Percentiles rank a stretch among this genome's conserved stretches.
These are phyloP conservation scores for Troides oblongomaculatus DNA, from an alignment of 2,888 invertebrate genomes.

Conservation along the genomic window DNA sequence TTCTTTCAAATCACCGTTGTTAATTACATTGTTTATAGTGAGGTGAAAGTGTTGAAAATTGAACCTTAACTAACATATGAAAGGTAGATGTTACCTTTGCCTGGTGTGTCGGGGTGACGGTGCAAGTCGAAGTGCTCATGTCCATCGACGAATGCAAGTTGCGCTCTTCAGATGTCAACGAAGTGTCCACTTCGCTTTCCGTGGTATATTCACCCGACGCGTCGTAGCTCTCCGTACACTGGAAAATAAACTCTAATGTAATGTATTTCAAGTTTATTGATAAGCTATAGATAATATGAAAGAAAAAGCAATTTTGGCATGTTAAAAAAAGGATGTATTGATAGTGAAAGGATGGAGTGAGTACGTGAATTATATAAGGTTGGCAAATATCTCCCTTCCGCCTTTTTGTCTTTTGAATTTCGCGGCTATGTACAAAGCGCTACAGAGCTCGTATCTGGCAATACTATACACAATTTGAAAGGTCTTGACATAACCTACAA, in stretches of 20 bases:
- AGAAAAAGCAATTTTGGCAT: neutral
- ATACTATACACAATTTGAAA: too few species aligned
- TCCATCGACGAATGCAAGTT: slow-evolving; percentile 86
- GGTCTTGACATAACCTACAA: too few species aligned
- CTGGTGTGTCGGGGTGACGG: slow-evolving; percentile 81
- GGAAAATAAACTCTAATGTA: slow-evolving; percentile 35
- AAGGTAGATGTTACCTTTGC: slow-evolving; percentile 61
- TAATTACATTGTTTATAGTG: slow-evolving; percentile 30
- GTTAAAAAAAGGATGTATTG: neutral
- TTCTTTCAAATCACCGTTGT: slow-evolving; percentile 17
- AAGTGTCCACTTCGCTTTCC: slow-evolving; percentile 85
- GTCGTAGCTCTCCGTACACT: slow-evolving; percentile 89
- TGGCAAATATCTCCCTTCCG: too few species aligned
- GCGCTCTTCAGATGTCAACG: slow-evolving; percentile 88
- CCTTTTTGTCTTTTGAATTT: too few species aligned
- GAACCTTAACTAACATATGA: slow-evolving; percentile 8
- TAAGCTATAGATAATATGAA: neutral
- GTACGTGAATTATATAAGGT: too few species aligned
- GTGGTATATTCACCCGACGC: slow-evolving; percentile 94
- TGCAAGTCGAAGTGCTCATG: slow-evolving; percentile 77
- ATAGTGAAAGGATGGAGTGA: too few species aligned
- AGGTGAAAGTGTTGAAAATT: slow-evolving; percentile 24
- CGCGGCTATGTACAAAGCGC: too few species aligned
- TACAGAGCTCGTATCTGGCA: too few species aligned
- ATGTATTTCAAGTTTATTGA: neutral